A percentile compares a stretch with the other conserved stretches of the same genome.
phyloP scores from a whole-genome alignment of 2,797 vertebrate species.

The Apodemus agrarius region DNA sequence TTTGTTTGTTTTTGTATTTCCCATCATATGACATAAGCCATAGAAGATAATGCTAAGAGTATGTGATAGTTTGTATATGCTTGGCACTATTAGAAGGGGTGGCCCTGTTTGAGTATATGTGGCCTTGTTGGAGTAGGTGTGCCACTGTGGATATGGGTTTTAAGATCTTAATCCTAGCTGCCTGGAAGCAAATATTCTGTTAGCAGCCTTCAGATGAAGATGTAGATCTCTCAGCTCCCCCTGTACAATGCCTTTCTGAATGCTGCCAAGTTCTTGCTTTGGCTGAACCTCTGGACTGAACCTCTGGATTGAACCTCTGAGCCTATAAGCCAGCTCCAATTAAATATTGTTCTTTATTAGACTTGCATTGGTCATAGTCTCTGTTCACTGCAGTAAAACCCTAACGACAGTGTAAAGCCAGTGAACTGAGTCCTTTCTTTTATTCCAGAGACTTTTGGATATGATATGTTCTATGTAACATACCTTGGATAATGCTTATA shows the following conservation, averaged over 20 bases:
- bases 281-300: no score
- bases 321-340: no score
- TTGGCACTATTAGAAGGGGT: no score
- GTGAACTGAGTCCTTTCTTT: background rate
- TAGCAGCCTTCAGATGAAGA: background rate
- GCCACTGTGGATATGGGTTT: background rate
- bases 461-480: background rate
- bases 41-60: constrained; percentile 1
- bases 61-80: background rate
- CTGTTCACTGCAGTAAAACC: no score
- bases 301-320: no score
- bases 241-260: background rate
- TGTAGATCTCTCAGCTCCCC: background rate
- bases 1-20: background rate
- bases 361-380: no score
- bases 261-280: no score
- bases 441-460: background rate
- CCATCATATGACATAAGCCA: background rate
- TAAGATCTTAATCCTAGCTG: background rate
- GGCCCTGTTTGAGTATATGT: background rate
- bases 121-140: background rate
- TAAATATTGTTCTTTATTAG: no score
- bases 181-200: background rate
- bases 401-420: background rate
- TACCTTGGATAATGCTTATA: background rate